phyloP scores from a whole-genome alignment of 2,113 vertebrate genomes.

The Bufo bufo region DNA sequence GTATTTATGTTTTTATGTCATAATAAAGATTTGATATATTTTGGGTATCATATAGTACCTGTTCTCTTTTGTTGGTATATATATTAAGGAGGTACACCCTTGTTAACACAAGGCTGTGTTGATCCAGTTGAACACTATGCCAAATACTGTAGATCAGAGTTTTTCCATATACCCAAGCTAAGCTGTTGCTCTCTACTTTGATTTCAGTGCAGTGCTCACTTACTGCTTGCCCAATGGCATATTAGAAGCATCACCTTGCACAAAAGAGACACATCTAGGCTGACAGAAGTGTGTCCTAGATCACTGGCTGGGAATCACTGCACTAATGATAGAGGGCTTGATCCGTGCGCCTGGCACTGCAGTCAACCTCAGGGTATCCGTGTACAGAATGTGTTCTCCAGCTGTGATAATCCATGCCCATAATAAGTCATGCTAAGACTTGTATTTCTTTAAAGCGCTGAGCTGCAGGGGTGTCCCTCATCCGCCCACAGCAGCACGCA shows the following conservation, averaged over 20 bases:
- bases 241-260: not conserved
- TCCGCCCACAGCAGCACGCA: not conserved
- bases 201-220: not conserved
- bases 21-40: too few relatives aligned
- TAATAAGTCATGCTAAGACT: not conserved
- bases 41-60: too few relatives aligned
- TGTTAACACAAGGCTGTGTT: too few relatives aligned
- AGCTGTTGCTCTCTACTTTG: not conserved
- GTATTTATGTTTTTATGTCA: too few relatives aligned
- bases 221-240: not conserved
- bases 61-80: too few relatives aligned
- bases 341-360: not conserved
- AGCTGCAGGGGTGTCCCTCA: not conserved
- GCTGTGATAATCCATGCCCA: not conserved
- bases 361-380: not conserved
- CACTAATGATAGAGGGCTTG: not conserved
- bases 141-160: not conserved
- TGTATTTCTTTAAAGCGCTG: not conserved
- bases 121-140: too few relatives aligned
- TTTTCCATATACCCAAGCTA: not conserved
- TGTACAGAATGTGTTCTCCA: not conserved
- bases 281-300: not conserved
- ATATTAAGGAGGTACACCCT: too few relatives aligned
- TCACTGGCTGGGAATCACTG: not conserved
- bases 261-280: not conserved